Conservation (phyloP, 2,888 invertebrate species). For the Heliconius charithonia region DNA sequence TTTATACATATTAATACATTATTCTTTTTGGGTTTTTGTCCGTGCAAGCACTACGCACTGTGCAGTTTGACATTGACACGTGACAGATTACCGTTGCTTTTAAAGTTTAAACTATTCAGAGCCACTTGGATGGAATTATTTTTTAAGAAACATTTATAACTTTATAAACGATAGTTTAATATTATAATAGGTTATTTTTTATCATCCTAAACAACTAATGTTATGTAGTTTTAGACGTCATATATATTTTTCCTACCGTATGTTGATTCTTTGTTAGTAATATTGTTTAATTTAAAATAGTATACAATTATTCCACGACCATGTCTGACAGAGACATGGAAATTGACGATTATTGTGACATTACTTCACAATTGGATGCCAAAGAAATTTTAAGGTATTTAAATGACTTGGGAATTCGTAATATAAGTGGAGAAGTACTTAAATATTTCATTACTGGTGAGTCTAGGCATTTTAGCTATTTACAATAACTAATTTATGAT, state of each 20-base stretch:
- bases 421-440: conserved; percentile 88
- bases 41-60: not conserved
- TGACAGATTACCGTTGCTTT: conserved; percentile 10
- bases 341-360: conserved; percentile 62
- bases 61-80: conserved; percentile 11
- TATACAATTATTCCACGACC: not conserved
- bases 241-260: not conserved
- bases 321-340: conserved; percentile 10
- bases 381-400: conserved; percentile 88
- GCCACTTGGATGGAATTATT: too few relatives aligned
- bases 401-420: conserved; percentile 89
- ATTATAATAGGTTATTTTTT: too few relatives aligned
- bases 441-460: conserved; percentile 91
- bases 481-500: not conserved
- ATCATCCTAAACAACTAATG: too few relatives aligned
- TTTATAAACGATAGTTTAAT: too few relatives aligned
- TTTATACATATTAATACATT: too few relatives aligned
- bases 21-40: too few relatives aligned
- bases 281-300: not conserved
- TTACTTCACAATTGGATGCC: conserved; percentile 85
- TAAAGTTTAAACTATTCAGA: not conserved
- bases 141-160: too few relatives aligned
- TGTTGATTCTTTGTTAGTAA: not conserved
- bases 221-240: too few relatives aligned
- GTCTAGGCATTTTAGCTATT: not conserved